phyloP scores from a whole-genome alignment of 2,797 vertebrate genomes.

The Poecilia wingei region DNA sequence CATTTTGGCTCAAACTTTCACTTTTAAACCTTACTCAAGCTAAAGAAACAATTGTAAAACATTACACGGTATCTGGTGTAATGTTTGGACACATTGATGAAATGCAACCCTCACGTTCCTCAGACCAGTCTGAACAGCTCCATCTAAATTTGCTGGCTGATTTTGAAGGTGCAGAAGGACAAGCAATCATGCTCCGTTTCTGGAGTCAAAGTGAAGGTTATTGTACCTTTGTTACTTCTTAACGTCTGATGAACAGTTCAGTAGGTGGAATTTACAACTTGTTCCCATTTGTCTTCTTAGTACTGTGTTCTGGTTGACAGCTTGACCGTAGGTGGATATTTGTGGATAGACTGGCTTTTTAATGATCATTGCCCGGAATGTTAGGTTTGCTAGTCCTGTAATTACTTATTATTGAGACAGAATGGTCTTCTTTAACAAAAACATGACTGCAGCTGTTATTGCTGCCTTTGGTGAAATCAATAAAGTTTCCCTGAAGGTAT shows the following conservation, averaged over 20 bases:
- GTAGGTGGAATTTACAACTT: neutral
- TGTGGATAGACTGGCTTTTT: neutral
- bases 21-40: neutral
- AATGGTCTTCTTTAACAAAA: neutral
- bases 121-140: neutral
- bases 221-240: neutral
- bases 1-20: neutral
- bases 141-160: neutral
- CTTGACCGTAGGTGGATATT: neutral
- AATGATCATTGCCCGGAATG: neutral
- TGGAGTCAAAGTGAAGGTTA: neutral
- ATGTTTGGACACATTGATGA: neutral
- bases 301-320: neutral
- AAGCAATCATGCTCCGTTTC: neutral
- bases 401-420: neutral
- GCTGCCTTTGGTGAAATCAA: neutral
- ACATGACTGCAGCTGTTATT: neutral
- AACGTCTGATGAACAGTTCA: neutral
- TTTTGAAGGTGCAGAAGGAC: neutral
- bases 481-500: neutral
- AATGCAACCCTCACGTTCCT: neutral
- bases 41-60: neutral
- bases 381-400: neutral
- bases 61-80: neutral
- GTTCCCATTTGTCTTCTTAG: neutral